Base-by-base conservation (phyloP, 1,140 invertebrate genomes). In the Andricus grossulariae region DNA sequence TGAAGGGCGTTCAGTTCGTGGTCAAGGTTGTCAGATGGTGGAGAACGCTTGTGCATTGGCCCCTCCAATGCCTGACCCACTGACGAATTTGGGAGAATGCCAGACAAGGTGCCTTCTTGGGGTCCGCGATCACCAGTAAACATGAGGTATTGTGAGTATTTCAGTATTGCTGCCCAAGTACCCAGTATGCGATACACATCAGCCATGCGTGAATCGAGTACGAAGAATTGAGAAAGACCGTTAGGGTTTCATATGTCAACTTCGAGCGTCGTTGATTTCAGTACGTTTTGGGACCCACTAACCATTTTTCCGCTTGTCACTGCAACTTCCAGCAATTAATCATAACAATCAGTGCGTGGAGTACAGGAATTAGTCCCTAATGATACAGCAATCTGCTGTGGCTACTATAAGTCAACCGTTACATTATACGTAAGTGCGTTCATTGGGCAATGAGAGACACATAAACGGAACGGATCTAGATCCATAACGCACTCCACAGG, bases 401-500 rank as follows among this genome's bases (percentile, higher is more conserved):
- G 82, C 79, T 82, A 82, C 80, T 79, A 79, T 82, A 86, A 87
- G 80, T 86, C 88, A 85, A 89, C 89, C 88, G 89, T 90, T 91
- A 91, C 86, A 79, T 32, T 2, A 32, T 82, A 86, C 81, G 75
- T 76, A 73, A 72, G 57, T 77, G 77, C 82, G 75, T 80, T 85
- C 80, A 81, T 79, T 78, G 83, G 80, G 83, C 80, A 80, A 85
- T 85, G 57, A 89, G 88, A 88, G 83, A 77, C 83, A 80, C 84
- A 91, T 91, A 91, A 91, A 89, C 82, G 87, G 91, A 91, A 91
- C 90, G 90, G 90, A 83, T 82, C 80, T 75, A 73, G 72, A 82
- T 73, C 78, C 74, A 82, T 78, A 84, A 66, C 71, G 77, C 39
- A 45, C 39, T 45, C 39, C 39, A 75, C 21, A 72, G 50, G 50